phyloP scores from a whole-genome alignment of 2,888 invertebrate species.

The Drosophila mayaguana region DNA sequence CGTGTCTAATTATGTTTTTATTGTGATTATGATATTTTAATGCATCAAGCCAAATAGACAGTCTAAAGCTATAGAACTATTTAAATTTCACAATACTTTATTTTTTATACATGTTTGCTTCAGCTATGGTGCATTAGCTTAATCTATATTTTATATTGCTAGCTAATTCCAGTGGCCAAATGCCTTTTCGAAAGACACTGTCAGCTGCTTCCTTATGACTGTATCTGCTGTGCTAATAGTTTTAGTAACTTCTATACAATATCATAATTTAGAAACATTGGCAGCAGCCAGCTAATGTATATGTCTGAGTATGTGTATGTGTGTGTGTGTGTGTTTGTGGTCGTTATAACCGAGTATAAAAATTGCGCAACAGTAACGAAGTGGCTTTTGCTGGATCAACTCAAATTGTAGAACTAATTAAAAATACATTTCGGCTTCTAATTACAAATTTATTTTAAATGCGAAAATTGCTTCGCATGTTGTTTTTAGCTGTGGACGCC shows the following conservation, averaged over 20 bases:
- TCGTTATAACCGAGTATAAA: neutral
- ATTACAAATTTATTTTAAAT: constrained; percentile 76
- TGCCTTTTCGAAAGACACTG: neutral
- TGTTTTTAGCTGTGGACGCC: constrained; percentile 48
- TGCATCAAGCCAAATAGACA: neutral
- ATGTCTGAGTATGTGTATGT: neutral
- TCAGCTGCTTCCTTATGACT: constrained; percentile 3
- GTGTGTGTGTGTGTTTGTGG: neutral
- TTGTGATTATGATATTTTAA: neutral
- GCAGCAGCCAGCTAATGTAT: neutral
- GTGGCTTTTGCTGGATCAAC: constrained; percentile 41
- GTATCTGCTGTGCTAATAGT: constrained; percentile 4
- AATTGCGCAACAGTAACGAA: constrained; percentile 24
- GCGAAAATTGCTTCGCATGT: constrained; percentile 62
- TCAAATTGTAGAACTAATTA: constrained; percentile 70
- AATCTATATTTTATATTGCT: neutral
- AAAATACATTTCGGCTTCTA: constrained; percentile 75
- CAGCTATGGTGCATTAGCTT: too few species aligned
- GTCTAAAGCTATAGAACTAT: neutral
- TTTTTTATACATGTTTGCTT: neutral
- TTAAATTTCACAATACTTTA: neutral
- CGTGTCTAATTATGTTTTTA: neutral
- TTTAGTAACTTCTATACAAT: constrained; percentile 8
- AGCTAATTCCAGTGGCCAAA: neutral
- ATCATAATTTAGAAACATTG: constrained; percentile 13